These are phyloP conservation scores for Butorides virescens DNA, from an alignment of 2,113 vertebrate genomes.

Conservation along the genomic window DNA sequence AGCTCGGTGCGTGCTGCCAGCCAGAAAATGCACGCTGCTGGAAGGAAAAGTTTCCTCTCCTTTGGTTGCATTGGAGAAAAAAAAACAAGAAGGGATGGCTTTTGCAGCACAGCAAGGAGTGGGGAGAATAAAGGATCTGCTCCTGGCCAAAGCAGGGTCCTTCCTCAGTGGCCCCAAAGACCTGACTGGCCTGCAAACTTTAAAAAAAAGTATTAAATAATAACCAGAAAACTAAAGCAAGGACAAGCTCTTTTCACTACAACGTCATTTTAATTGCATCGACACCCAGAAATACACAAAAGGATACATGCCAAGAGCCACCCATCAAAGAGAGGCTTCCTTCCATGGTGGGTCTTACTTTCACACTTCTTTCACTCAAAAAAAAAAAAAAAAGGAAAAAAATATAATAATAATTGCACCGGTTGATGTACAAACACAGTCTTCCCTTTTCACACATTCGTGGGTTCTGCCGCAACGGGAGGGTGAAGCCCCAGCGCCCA, in stretches of 20 bases:
- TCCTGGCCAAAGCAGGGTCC: background rate
- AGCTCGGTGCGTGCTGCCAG: background rate
- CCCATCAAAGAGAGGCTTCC: background rate
- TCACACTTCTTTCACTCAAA: background rate
- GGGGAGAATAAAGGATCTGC: background rate
- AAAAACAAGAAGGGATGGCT: background rate
- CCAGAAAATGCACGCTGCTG: background rate
- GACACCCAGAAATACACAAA: conserved; percentile 58
- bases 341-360: conserved; percentile 11
- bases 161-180: background rate
- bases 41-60: background rate
- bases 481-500: background rate
- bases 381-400: background rate
- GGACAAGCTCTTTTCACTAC: background rate
- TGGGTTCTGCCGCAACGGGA: conserved; percentile 2
- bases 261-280: conserved; percentile 71
- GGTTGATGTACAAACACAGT: conserved; percentile 41
- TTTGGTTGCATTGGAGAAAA: background rate
- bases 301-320: conserved; percentile 43
- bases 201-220: background rate
- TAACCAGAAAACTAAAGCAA: background rate
- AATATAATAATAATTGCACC: conserved; percentile 70
- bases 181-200: background rate
- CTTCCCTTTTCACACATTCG: conserved; percentile 59
- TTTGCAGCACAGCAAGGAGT: background rate